phyloP scores from a whole-genome alignment of 2,113 vertebrate species.

The Plecturocebus donacophilus region DNA sequence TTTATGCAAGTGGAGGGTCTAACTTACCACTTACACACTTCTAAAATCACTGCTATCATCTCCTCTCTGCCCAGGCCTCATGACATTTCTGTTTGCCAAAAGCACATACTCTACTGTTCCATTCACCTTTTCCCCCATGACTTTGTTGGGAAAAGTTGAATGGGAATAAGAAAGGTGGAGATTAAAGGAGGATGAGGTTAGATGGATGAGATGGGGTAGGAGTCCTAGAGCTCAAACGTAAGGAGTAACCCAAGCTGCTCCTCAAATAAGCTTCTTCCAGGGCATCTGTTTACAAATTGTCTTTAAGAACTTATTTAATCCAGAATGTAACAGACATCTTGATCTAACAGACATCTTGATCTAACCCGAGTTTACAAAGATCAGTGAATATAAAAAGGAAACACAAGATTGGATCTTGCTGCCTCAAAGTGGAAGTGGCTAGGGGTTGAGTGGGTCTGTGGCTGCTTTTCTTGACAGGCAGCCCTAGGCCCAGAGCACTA shows the following conservation, averaged over 20 bases:
- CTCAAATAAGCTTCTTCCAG: not conserved
- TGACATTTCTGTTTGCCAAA: not conserved
- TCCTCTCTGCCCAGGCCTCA: not conserved
- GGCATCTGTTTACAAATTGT: not conserved
- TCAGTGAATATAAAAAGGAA: not conserved
- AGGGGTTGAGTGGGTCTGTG: fast-evolving
- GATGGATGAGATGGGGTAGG: not conserved
- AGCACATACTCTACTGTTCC: fast-evolving
- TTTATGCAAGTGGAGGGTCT: not conserved
- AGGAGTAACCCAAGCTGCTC: not conserved
- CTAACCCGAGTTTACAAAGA: not conserved
- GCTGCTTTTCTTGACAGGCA: not conserved
- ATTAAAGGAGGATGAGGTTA: not conserved
- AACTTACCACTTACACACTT: not conserved
- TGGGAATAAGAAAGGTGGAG: not conserved
- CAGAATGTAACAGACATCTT: not conserved
- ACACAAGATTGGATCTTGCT: not conserved
- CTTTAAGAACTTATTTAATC: not conserved
- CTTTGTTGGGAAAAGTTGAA: not conserved
- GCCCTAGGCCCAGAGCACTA: not conserved
- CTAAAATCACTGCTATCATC: not conserved
- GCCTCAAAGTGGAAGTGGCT: not conserved
- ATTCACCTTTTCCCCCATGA: not conserved
- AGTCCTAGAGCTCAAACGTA: not conserved
- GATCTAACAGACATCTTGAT: not conserved